These are phyloP conservation scores for Cirrhinus mrigala DNA, from an alignment of 2,797 vertebrate genomes.

Conservation along the genomic window DNA sequence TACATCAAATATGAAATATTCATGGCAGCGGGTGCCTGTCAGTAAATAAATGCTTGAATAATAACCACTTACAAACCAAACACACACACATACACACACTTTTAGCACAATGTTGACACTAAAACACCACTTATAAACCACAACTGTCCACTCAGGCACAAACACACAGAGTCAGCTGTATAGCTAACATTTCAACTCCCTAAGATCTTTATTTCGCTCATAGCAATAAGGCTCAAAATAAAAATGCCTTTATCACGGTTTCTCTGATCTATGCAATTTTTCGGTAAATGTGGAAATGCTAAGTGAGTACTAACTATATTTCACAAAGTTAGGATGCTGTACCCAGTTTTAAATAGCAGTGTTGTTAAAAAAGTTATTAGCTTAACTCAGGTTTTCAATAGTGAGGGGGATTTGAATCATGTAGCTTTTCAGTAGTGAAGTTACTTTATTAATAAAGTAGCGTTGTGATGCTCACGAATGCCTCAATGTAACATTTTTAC, in stretches of 20 bases:
- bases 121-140: conserved; percentile 18
- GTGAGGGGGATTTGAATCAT: neutral
- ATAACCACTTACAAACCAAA: conserved; percentile 47
- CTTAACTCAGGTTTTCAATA: neutral
- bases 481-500: neutral
- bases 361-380: neutral
- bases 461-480: neutral
- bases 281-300: neutral
- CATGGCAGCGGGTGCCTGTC: conserved; percentile 46
- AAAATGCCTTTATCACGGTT: no score
- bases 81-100: conserved; percentile 13
- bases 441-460: neutral
- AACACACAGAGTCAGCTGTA: neutral
- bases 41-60: conserved; percentile 60
- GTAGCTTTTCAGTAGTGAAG: neutral
- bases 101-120: neutral
- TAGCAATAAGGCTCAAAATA: neutral
- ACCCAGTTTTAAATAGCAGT: neutral
- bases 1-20: conserved; percentile 61
- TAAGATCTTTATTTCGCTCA: neutral
- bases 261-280: neutral
- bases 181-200: neutral
- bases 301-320: neutral
- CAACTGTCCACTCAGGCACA: conserved; percentile 14
- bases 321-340: neutral